Base-by-base conservation (phyloP, 2,888 invertebrate genomes). In the Copidosoma aretas region DNA sequence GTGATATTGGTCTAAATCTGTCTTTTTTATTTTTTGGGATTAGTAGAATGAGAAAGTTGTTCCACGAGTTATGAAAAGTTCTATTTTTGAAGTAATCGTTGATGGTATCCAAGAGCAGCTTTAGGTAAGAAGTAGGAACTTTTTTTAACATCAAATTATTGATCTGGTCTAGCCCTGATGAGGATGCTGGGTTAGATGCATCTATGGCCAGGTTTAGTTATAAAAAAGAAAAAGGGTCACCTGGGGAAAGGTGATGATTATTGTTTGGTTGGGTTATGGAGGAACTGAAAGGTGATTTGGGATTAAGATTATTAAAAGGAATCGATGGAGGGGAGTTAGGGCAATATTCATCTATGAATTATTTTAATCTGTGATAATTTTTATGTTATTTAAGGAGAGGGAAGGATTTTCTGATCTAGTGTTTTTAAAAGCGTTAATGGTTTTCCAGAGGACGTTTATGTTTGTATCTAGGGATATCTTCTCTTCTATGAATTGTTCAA, bases 101-200 rank as follows among this genome's bases (percentile, higher is more conserved):
- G 4, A 61, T 15, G 2, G 15, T 53, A 0, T 61, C 41, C 39
- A 61, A 14, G 12, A 61, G 22, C 1, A 39, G 14, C 39, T 22
- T 15, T 15, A 52, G 25, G 1, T 8, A 41, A 3, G 17, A 21
- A 1, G 19, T 10, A 12, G 52, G 61, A 5, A 49, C 25, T 14
- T 60, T 39, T 22, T 60, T 60, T 15, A 60, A 12, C 49, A 60
- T 24, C 4, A 22, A 52, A 8, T 53, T 52, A 17, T 41, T 52
- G 5, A 61, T 53, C 39, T 61, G 61, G 21, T 53, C 61, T 22
- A 53, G 19, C 1, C 53, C 61, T 21, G 53, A 53, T 14, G 61
- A 41, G 15, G 61, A 61, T 1, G 52, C 22, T 41, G 21, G 14
- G 8, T 61, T 52, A 5, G 61, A 4, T 22, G 53, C 21, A 3